A percentile compares a stretch with the other conserved stretches of the same genome.
These are phyloP conservation scores for Petrosia ficiformis DNA, from an alignment of 37 sponge, comb jelly and placozoan species.

Conservation along the genomic window DNA sequence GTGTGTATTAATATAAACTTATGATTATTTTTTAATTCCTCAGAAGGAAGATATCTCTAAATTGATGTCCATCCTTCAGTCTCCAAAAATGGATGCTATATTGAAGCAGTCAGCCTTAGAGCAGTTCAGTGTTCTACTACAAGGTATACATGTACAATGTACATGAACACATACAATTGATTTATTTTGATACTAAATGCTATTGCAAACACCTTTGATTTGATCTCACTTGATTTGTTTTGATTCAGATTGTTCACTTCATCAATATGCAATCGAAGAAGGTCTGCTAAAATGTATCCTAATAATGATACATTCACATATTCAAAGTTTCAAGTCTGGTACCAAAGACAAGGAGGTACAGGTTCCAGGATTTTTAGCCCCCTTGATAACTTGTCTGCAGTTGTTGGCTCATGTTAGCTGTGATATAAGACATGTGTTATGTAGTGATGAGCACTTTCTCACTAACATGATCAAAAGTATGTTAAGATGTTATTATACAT, in stretches of 20 bases:
- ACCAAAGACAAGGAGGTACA: not conserved
- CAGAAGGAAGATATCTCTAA: conserved; percentile 54
- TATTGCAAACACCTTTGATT: no score
- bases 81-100: conserved; percentile 33
- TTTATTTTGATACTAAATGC: no score
- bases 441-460: conserved; percentile 1
- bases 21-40: conserved; percentile 2
- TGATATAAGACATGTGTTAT: conserved; percentile 13
- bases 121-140: conserved; percentile 50
- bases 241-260: conserved; percentile 51
- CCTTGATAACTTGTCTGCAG: conserved; percentile 39
- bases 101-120: conserved; percentile 66
- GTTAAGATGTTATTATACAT: not conserved
- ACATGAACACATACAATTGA: no score
- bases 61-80: conserved; percentile 48
- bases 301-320: not conserved
- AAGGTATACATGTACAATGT: no score
- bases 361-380: not conserved
- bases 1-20: no score
- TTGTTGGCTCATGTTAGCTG: conserved; percentile 14
- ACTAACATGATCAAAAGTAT: conserved; percentile 35
- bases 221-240: no score
- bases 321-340: not conserved
- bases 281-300: conserved; percentile 19
- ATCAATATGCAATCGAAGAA: conserved; percentile 44